These are phyloP conservation scores for Hippocampus guttulatus DNA, from an alignment of 2,113 vertebrate genomes.

Conservation along the genomic window DNA sequence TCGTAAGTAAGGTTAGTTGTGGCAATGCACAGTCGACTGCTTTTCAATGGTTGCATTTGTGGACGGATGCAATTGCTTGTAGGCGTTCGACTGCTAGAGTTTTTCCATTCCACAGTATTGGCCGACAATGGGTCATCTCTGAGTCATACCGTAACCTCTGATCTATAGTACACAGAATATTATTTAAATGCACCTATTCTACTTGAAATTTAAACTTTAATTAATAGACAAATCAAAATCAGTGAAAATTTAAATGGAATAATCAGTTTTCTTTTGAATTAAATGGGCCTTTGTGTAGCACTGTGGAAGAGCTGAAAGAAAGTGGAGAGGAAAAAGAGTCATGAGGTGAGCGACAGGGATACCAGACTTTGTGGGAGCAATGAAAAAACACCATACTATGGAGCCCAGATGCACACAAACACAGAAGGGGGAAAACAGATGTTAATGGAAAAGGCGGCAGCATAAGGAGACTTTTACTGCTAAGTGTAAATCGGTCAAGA, in stretches of 20 bases:
- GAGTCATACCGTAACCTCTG: background rate
- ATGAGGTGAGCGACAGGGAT: constrained; percentile 14
- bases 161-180: background rate
- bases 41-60: background rate
- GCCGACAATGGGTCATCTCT: background rate
- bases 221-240: too few relatives aligned
- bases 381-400: constrained; percentile 13
- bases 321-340: constrained; percentile 5
- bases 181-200: background rate
- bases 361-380: constrained; percentile 36
- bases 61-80: background rate
- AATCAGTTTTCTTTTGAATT: background rate
- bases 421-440: constrained; percentile 13
- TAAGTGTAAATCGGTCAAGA: constrained; percentile 35
- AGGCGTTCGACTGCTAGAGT: background rate
- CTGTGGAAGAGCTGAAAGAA: constrained; percentile 7
- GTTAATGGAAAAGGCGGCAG: constrained; percentile 9
- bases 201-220: background rate
- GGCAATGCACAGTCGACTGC: background rate
- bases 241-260: background rate
- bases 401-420: constrained; percentile 37
- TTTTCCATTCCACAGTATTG: background rate
- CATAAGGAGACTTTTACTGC: constrained; percentile 14
- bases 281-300: background rate
- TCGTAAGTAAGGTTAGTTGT: background rate